These are phyloP conservation scores for Hirtodrosophila trivittata DNA, from an alignment of 2,888 invertebrate genomes.

Conservation along the genomic window DNA sequence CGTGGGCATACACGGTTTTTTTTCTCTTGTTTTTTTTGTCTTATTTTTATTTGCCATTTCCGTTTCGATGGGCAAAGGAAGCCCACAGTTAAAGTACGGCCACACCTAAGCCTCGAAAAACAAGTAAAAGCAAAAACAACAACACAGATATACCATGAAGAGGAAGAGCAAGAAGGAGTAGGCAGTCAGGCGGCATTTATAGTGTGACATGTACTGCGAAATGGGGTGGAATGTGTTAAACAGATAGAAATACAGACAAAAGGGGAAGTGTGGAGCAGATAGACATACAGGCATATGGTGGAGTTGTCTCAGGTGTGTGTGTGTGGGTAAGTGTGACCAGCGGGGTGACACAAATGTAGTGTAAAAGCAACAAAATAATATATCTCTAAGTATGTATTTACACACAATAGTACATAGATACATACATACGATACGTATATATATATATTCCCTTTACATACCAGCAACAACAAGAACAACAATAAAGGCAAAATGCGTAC, in stretches of 20 bases:
- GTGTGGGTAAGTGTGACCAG: constrained; percentile 46
- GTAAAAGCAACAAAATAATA: constrained; percentile 46
- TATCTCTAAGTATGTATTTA: constrained; percentile 15
- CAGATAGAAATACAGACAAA: constrained; percentile 52
- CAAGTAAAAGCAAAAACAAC: constrained; percentile 53
- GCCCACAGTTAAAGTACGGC: constrained; percentile 65
- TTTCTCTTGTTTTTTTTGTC: constrained; percentile 7
- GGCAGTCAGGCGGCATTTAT: constrained; percentile 52
- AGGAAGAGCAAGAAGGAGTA: constrained; percentile 39
- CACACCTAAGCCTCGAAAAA: constrained; percentile 66
- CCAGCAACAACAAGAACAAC: constrained; percentile 50
- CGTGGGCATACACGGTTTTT: constrained; percentile 50
- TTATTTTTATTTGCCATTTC: constrained; percentile 54
- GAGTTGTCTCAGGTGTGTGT: constrained; percentile 69
- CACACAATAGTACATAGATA: constrained; percentile 2
- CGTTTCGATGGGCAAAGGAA: constrained; percentile 62
- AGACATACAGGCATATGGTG: constrained; percentile 56
- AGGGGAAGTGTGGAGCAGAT: constrained; percentile 8
- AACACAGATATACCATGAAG: constrained; percentile 14
- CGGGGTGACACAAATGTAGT: constrained; percentile 67
- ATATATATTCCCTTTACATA: constrained; percentile 58
- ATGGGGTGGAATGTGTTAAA: constrained; percentile 75
- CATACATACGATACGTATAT: constrained; percentile 12
- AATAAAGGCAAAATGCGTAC: constrained; percentile 46
- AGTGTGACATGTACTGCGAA: constrained; percentile 49